Evolutionary conservation across 2,888 invertebrate genomes (phyloP), one percentile per base, ranked within the genome.

Genomic region (Cantharis flavilabris): DNA sequence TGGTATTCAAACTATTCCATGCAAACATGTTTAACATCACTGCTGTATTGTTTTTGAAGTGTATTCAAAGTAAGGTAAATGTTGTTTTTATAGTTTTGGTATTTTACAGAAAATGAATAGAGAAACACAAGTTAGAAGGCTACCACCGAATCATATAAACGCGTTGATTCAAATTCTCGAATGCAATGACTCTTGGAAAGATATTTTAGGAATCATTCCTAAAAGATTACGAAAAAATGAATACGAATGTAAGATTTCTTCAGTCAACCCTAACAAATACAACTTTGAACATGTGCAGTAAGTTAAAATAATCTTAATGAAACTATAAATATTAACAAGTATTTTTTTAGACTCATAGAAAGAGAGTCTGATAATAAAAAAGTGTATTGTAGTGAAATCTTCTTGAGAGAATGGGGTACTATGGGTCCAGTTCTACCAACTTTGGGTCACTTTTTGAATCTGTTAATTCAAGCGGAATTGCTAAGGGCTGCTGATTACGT

Each of bases 331-430:
- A 69, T 20, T 11, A 14, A 1, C 14, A 69, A 16, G 7, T 23
- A 11, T 3, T 9, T 72, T 78, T 76, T 3, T 30, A 94, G 94
- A 73, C 87, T 93, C 79, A 92, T 96, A 73, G 94, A 95, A 87
- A 90, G 91, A 80, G 91, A 91, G 9, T 89, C 91, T 9, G 84
- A 84, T 9, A 89, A 89, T 64, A 89, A 90, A 71, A 88, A 89
- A 14, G 89, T 91, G 80, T 87, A 89, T 13, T 93, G 92, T 83
- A 91, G 95, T 0, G 93, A 94, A 85, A 93, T 96, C 75, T 90
- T 97, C 79, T 90, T 97, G 70, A 94, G 95, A 65, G 97, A 97
- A 89, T 97, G 97, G 97, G 92, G 94, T n/a, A 95, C 95, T 0
- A 95, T 95, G 49, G 96, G 96, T 0, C 90, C 89, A 81, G 89